phyloP scores from a whole-genome alignment of 1,140 invertebrate genomes.

The Temnothorax curvispinosus region DNA sequence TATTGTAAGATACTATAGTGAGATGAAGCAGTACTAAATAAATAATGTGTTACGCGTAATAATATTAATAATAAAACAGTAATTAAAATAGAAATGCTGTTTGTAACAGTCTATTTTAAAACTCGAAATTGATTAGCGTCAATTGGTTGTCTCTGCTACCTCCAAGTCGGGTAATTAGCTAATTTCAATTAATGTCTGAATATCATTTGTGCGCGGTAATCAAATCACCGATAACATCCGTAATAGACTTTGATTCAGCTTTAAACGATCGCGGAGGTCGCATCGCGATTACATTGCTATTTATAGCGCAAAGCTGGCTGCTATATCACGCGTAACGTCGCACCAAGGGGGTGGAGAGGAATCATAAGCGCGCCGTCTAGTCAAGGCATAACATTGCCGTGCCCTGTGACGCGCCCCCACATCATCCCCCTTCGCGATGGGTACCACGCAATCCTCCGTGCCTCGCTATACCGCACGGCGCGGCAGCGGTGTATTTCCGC shows the following conservation, averaged over 20 bases:
- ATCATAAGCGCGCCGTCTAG: constrained; percentile 57
- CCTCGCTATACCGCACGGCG: neutral
- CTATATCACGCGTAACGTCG: constrained; percentile 2
- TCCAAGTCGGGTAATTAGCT: neutral
- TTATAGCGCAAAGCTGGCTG: constrained; percentile 10
- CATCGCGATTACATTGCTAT: constrained; percentile 16
- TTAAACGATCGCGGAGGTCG: constrained; percentile 7
- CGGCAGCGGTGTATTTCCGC: constrained; percentile 49
- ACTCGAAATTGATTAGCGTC: neutral
- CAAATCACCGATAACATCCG: neutral
- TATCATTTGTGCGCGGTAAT: constrained; percentile 13
- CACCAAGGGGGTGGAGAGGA: neutral
- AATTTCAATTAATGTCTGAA: constrained; percentile 14
- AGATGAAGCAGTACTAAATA: neutral
- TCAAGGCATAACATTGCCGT: constrained; percentile 42
- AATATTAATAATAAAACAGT: neutral
- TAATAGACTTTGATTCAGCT: constrained; percentile 42
- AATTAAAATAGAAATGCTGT: neutral
- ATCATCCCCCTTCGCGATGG: neutral
- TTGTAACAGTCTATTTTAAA: neutral
- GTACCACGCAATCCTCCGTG: constrained; percentile 15
- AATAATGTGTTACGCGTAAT: neutral
- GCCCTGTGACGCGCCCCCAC: neutral
- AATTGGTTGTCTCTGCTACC: neutral
- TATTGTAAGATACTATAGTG: neutral